phyloP scores from a whole-genome alignment of 2,797 vertebrate genomes.

The Stomatorhinus walkeri region DNA sequence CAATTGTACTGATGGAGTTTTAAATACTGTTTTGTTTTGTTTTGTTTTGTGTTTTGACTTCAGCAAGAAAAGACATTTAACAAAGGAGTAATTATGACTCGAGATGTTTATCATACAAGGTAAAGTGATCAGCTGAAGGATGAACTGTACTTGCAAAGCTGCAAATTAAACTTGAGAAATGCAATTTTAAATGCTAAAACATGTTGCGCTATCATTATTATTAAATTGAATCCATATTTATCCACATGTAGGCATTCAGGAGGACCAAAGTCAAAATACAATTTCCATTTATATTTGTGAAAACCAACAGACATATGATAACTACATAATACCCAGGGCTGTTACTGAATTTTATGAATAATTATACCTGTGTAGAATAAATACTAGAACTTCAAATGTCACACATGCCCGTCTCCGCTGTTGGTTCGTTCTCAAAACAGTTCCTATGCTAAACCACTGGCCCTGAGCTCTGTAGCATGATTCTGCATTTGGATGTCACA shows the following conservation, averaged over 20 bases:
- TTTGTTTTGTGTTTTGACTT: neutral
- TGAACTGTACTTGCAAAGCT: neutral
- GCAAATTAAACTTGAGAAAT: neutral
- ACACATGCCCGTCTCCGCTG: neutral
- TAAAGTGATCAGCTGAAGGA: neutral
- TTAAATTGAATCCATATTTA: neutral
- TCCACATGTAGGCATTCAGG: slow-evolving; percentile 22
- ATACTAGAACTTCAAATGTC: neutral
- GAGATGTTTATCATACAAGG: neutral
- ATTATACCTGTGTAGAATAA: neutral
- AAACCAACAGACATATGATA: neutral
- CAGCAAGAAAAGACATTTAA: neutral
- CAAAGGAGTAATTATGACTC: neutral
- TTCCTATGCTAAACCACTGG: neutral
- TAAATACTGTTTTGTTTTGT: neutral
- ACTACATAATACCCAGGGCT: slow-evolving; percentile 4
- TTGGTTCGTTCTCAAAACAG: neutral
- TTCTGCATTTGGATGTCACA: neutral
- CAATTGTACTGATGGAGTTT: neutral
- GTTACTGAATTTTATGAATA: neutral
- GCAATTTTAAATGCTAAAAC: neutral
- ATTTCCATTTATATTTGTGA: neutral
- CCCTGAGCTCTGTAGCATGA: neutral
- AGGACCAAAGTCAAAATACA: neutral
- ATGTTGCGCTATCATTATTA: neutral